Percentiles rank a stretch among this genome's conserved stretches.
Evolutionary conservation across 2,888 invertebrate genomes (phyloP).

Genomic region (Aporophyla nigra): DNA sequence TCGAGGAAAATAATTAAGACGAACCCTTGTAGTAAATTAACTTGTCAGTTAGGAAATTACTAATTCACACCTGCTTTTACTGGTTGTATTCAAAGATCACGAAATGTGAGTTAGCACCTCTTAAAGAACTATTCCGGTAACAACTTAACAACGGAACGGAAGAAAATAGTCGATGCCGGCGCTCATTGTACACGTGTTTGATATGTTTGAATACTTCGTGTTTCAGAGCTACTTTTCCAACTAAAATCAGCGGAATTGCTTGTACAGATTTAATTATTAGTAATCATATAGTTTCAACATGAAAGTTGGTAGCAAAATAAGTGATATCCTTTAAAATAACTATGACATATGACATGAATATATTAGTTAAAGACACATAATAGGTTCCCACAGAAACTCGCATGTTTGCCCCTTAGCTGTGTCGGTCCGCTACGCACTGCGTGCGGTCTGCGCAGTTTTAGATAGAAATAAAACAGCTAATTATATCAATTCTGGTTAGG

Average conservation of each 20-base stretch:
- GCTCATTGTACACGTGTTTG: conserved; percentile 55
- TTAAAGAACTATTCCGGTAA: conserved; percentile 73
- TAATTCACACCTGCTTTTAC: conserved; percentile 83
- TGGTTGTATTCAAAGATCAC: conserved; percentile 83
- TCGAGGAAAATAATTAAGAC: conserved; percentile 54
- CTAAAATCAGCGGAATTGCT: not conserved
- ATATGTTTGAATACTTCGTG: conserved; percentile 15
- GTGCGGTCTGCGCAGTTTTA: conserved; percentile 36
- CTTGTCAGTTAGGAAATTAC: conserved; percentile 79
- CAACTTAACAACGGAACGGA: conserved; percentile 52
- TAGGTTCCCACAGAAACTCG: conserved; percentile 14
- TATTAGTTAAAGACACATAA: conserved; percentile 2
- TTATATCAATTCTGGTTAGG: conserved; percentile 17
- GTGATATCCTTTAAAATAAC: not conserved
- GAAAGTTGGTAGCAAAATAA: conserved; percentile 1
- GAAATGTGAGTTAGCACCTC: conserved; percentile 86
- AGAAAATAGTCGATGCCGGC: conserved; percentile 30
- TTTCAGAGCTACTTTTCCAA: not conserved
- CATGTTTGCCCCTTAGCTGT: conserved; percentile 15
- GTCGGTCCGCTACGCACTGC: conserved; percentile 28
- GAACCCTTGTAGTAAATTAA: conserved; percentile 71
- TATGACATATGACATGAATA: not conserved
- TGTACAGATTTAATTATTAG: not conserved
- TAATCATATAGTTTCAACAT: not conserved
- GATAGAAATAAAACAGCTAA: conserved; percentile 38